These are phyloP conservation scores for Ferrisia virgata DNA, from an alignment of 2,888 invertebrate genomes.

Conservation along the genomic window DNA sequence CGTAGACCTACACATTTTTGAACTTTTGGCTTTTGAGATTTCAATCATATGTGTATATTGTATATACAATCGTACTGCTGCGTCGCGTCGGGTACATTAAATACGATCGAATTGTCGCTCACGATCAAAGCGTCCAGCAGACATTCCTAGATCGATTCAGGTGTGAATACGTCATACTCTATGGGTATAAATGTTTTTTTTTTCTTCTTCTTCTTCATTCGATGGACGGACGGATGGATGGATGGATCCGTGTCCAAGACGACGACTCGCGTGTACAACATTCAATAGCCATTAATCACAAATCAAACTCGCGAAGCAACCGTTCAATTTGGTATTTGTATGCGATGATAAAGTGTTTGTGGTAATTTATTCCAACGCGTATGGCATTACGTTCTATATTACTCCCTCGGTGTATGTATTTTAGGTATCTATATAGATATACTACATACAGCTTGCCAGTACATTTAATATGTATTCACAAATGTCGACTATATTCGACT, in stretches of 20 bases:
- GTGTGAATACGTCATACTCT: slow-evolving; percentile 1
- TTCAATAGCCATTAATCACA: slow-evolving; percentile 39
- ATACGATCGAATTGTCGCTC: slow-evolving; percentile 1
- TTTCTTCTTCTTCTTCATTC: not conserved
- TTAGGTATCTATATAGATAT: too few species aligned
- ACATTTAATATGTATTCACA: too few species aligned
- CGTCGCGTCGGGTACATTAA: not conserved
- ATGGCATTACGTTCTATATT: too few species aligned
- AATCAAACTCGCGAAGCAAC: slow-evolving; percentile 37
- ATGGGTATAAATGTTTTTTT: not conserved
- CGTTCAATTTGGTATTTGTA: slow-evolving; percentile 39
- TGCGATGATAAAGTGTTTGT: slow-evolving; percentile 25
- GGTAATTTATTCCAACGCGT: not conserved
- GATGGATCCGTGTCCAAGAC: not conserved
- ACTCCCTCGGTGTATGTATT: too few species aligned
- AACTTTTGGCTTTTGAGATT: slow-evolving; percentile 17
- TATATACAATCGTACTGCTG: too few species aligned
- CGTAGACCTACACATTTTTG: not conserved
- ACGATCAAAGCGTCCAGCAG: not conserved
- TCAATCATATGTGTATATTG: not conserved
- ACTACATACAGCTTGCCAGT: too few species aligned
- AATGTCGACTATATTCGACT: too few species aligned
- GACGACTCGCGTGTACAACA: slow-evolving; percentile 21
- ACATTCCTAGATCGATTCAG: not conserved
- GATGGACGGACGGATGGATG: not conserved